Conservation (phyloP, 2,113 vertebrate species). For the Hystrix cristata region DNA sequence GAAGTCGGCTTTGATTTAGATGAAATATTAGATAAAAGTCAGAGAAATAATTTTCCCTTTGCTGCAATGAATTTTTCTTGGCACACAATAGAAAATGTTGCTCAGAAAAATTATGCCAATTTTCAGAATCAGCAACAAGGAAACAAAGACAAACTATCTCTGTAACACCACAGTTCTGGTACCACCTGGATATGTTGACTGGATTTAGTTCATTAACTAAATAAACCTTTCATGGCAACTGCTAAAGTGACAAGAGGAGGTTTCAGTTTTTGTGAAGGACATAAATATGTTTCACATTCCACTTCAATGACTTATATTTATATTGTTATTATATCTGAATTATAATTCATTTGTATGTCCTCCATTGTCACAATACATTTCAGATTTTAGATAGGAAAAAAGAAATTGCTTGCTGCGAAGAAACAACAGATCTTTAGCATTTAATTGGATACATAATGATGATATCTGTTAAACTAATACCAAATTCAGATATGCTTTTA, state of each 20-base stretch:
- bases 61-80: neutral
- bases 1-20: constrained; percentile 17
- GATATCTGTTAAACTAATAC: constrained; percentile 75
- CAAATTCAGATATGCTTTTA: constrained; percentile 63
- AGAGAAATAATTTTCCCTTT: neutral
- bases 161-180: neutral
- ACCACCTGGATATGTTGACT: neutral
- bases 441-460: constrained; percentile 76
- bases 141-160: neutral
- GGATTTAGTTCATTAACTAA: neutral
- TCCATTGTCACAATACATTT: constrained; percentile 68
- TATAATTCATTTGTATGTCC: constrained; percentile 60
- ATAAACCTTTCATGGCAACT: neutral
- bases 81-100: neutral
- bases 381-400: constrained; percentile 51
- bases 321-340: constrained; percentile 45
- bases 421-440: constrained; percentile 65
- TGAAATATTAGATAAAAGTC: constrained; percentile 55
- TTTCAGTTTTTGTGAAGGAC: neutral
- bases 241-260: neutral
- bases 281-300: neutral
- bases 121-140: constrained; percentile 35
- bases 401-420: constrained; percentile 56
- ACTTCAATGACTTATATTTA: neutral
- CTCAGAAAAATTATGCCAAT: neutral